Conservation (phyloP, 1,140 invertebrate species). For the Neodiprion virginianus region DNA sequence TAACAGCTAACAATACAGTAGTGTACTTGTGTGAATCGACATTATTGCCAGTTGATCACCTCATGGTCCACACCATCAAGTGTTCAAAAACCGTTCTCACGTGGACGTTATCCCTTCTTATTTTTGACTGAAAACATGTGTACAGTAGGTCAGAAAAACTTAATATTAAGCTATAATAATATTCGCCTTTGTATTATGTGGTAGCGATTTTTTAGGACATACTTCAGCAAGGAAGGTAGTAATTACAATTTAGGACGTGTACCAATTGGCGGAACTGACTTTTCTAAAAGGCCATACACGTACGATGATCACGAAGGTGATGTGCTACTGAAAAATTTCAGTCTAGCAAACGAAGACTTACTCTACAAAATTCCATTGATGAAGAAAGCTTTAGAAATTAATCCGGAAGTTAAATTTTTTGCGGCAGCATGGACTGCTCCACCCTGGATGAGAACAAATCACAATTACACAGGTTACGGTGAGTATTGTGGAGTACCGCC, state of each 20-base stretch:
- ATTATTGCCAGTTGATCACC: too few relatives aligned
- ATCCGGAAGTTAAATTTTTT: conserved; percentile 62
- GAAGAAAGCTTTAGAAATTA: conserved; percentile 38
- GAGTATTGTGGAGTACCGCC: background rate
- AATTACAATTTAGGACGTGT: conserved; percentile 69
- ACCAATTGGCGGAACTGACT: conserved; percentile 76
- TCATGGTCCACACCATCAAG: too few relatives aligned
- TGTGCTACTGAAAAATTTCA: conserved; percentile 45
- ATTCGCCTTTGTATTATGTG: background rate
- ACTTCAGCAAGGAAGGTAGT: conserved; percentile 61
- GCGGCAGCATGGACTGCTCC: conserved; percentile 86
- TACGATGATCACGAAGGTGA: conserved; percentile 68
- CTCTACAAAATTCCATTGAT: conserved; percentile 58
- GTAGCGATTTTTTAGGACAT: conserved; percentile 44
- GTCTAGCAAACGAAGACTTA: conserved; percentile 53
- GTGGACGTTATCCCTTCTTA: too few relatives aligned
- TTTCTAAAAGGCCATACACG: conserved; percentile 73
- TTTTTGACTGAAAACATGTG: too few relatives aligned
- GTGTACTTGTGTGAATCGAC: too few relatives aligned
- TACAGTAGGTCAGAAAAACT: too few relatives aligned
- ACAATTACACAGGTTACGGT: conserved; percentile 53
- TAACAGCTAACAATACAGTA: too few relatives aligned
- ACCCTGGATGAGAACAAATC: conserved; percentile 91
- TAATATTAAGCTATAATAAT: too few relatives aligned
- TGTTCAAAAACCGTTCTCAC: too few relatives aligned